Base-by-base conservation (phyloP, 2,888 invertebrate species). In the Drosophila engyochracea region DNA sequence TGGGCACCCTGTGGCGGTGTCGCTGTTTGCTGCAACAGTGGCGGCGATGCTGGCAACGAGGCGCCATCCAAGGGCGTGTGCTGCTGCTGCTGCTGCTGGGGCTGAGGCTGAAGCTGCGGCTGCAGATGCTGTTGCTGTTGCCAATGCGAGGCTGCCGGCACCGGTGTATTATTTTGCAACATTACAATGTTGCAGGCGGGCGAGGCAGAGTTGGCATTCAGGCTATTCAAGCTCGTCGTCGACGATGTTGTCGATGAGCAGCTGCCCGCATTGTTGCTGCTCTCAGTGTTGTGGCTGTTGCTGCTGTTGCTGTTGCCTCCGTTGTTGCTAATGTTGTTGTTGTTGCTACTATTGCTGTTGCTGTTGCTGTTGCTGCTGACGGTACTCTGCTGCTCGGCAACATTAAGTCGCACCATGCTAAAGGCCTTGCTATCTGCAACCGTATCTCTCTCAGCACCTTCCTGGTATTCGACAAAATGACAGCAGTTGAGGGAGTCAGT, bases 321-420 rank as follows among this genome's bases (percentile, higher is more conserved):
- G 75, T 41, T 82, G 70, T 83, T 83, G 64, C 16, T 74, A 49
- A 1, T 55, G 58, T 47, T 79, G 51, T 52, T 81, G 71, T 35
- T 81, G 71, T 35, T 81, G 67, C 51, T 81, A 66, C 51, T 82
- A 49, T 4, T 70, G 67, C 35, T 83, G 74, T 31, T 82, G 68
- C 39, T 82, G 74, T 28, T 83, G 63, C 6, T 77, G 69, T 62
- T 81, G 69, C 61, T 78, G 72, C 66, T 88, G 73, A 57, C 85
- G 90, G 73, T 91, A 82, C 60, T 85, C 70, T 89, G 92, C 74
- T 82, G 91, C 83, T 87, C 85, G 58, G 92, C 83, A 83, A 91
- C 92, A 84, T 91, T 92, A 89, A 93, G 87, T 85, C 93, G 93
- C 87, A 93, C 93, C 93, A 93, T 93, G 70, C 89, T 91, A 83